A percentile compares a stretch with the other conserved stretches of the same genome.
These are phyloP conservation scores for Asteroscopus sphinx DNA, from an alignment of 2,888 invertebrate species.

Conservation along the genomic window DNA sequence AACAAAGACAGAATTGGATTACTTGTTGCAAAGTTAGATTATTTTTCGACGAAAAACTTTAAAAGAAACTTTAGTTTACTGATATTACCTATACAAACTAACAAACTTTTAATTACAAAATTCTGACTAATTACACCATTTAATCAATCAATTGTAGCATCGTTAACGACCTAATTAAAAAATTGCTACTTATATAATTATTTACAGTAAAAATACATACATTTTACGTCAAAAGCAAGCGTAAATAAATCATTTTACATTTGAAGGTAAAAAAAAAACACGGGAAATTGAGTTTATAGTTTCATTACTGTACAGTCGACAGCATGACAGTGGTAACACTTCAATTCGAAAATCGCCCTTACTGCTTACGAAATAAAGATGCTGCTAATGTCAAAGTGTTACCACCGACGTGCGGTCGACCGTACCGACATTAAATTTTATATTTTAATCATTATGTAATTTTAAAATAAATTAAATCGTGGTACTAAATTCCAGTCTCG, in stretches of 20 bases:
- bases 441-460: not conserved
- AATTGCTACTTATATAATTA: constrained; percentile 17
- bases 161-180: not conserved
- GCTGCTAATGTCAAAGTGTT: too few relatives aligned
- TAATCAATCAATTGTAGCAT: not conserved
- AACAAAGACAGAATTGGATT: constrained; percentile 21
- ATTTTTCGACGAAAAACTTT: constrained; percentile 30
- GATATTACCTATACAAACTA: constrained; percentile 33
- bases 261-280: too few relatives aligned
- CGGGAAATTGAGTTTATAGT: too few relatives aligned
- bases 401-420: too few relatives aligned
- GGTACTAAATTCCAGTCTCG: constrained; percentile 40
- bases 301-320: not conserved
- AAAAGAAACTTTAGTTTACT: constrained; percentile 27
- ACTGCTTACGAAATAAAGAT: too few relatives aligned
- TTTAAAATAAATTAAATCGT: constrained; percentile 5
- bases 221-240: constrained; percentile 50
- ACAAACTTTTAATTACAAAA: constrained; percentile 30
- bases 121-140: constrained; percentile 8
- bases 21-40: constrained; percentile 20
- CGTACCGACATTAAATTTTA: too few relatives aligned
- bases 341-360: too few relatives aligned
- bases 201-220: constrained; percentile 41
- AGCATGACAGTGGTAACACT: too few relatives aligned
- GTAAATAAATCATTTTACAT: not conserved